phyloP scores from a whole-genome alignment of 2,888 invertebrate genomes.

The Orthonevra nobilis region DNA sequence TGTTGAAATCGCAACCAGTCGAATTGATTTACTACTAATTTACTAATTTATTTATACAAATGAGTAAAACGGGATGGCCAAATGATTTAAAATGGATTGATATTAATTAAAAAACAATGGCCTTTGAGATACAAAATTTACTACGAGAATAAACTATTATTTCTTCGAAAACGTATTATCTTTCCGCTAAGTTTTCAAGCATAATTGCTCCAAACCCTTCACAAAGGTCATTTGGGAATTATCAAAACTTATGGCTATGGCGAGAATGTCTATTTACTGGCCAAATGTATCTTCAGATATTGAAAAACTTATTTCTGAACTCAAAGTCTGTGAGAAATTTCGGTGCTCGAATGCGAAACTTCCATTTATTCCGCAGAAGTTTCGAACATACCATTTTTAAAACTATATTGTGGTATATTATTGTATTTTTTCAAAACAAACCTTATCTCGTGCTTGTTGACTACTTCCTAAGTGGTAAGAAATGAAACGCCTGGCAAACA shows the following conservation, averaged over 20 bases:
- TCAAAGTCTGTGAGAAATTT: slow-evolving; percentile 18
- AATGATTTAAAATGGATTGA: slow-evolving; percentile 2
- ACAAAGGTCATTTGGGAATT: slow-evolving; percentile 36
- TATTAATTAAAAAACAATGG: slow-evolving; percentile 20
- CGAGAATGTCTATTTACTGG: slow-evolving; percentile 40
- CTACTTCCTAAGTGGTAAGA: slow-evolving; percentile 30
- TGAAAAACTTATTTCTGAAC: slow-evolving; percentile 21
- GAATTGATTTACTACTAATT: not conserved
- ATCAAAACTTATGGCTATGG: slow-evolving; percentile 27
- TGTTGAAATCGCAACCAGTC: slow-evolving; percentile 3
- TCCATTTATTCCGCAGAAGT: slow-evolving; percentile 2
- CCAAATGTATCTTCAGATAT: slow-evolving; percentile 36
- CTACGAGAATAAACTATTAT: slow-evolving; percentile 27
- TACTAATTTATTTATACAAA: not conserved
- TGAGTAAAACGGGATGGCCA: slow-evolving; percentile 48
- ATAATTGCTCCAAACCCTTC: slow-evolving; percentile 7
- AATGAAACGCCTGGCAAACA: slow-evolving; percentile 2
- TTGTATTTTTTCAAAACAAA: not conserved
- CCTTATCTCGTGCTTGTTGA: slow-evolving; percentile 11
- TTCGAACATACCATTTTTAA: slow-evolving; percentile 1
- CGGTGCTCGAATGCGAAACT: not conserved
- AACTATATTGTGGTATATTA: slow-evolving; percentile 9
- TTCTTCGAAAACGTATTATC: slow-evolving; percentile 34
- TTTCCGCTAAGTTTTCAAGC: slow-evolving; percentile 15
- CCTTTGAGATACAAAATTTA: slow-evolving; percentile 26